Evolutionary conservation across 2,797 vertebrate species (phyloP).

Genomic region (Scolopax bukidnonensis): DNA sequence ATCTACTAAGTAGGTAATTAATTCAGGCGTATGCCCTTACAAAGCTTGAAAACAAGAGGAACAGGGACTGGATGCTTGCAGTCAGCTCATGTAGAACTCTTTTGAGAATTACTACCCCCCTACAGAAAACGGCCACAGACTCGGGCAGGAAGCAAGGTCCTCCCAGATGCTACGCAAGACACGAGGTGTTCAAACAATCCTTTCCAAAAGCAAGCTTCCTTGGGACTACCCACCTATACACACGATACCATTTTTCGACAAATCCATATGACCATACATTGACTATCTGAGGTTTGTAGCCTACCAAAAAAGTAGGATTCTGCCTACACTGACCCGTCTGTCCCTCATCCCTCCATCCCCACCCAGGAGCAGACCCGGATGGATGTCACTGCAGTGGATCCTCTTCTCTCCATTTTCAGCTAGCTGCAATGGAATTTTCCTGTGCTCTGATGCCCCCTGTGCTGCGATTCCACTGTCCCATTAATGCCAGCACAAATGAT

Average conservation of each 20-base stretch:
- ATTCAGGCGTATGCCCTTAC: background rate
- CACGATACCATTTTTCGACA: background rate
- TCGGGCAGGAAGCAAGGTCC: background rate
- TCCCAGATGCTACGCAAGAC: background rate
- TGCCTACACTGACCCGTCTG: background rate
- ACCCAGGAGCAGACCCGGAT: background rate
- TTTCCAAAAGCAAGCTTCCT: background rate
- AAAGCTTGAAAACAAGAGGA: background rate
- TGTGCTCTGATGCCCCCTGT: background rate
- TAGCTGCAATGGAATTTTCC: slow-evolving; percentile 6
- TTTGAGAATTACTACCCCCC: background rate
- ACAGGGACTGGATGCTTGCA: background rate
- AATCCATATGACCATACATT: accelerated
- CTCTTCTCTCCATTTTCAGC: background rate
- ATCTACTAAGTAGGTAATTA: background rate
- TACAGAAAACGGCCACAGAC: background rate
- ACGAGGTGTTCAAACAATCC: background rate
- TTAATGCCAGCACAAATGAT: slow-evolving; percentile 28
- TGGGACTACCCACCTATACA: accelerated
- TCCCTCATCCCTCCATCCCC: too few relatives aligned
- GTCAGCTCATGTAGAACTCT: background rate
- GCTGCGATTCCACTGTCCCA: background rate
- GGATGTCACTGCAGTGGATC: background rate
- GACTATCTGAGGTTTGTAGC: background rate
- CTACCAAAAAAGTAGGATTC: background rate